Evolutionary conservation across 2,113 vertebrate genomes (phyloP), one percentile per base, ranked within the genome.

Genomic region (Mus spicilegus): DNA sequence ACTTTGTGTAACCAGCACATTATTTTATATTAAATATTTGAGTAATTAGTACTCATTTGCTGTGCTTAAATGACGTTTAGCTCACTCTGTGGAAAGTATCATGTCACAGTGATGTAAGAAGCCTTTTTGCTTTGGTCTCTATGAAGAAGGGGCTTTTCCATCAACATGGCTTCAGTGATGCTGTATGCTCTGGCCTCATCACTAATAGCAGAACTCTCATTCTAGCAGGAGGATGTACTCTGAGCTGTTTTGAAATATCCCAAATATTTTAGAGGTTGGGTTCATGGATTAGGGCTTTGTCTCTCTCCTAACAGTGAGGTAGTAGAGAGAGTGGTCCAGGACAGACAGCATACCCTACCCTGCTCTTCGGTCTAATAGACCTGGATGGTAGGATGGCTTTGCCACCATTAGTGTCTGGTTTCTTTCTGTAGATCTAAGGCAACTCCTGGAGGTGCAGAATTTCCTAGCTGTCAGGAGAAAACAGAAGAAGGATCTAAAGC

Each of bases 21-120:
- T 56, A 70, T 89, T 95, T 91, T 56, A 17, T 91, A 22, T 65
- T 33, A 89, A 87, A 26, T 76, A 81, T 76, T 51, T 89, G n/a
- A 80, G 70, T 30, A 72, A 2, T 85, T 75, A 61, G 58, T 42
- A 69, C 1, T 20, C 13, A n/a, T 80, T 89, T 86, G 69, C 39
- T 80, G 28, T 20, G 42, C 49, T 49, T 67, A 20, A 81, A 7
- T 82, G 49, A 75, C 46, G 28, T 22, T 96, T 54, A 82, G 26
- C 22, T 5, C 24, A 39, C 24, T 78, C 9, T 69, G 17, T 3
- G 24, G 22, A 63, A 46, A 5, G 49, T 9, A 22, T 7, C 26
- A 30, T 42, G 17, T 26, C 7, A 9, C 4, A 75, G 56, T 54
- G 30, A 8, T 24, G 14, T 3, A 26, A 26, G 51, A 73, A 46